These are phyloP conservation scores for Ictidomys tridecemlineatus DNA, from an alignment of 2,113 vertebrate species.

Conservation along the genomic window DNA sequence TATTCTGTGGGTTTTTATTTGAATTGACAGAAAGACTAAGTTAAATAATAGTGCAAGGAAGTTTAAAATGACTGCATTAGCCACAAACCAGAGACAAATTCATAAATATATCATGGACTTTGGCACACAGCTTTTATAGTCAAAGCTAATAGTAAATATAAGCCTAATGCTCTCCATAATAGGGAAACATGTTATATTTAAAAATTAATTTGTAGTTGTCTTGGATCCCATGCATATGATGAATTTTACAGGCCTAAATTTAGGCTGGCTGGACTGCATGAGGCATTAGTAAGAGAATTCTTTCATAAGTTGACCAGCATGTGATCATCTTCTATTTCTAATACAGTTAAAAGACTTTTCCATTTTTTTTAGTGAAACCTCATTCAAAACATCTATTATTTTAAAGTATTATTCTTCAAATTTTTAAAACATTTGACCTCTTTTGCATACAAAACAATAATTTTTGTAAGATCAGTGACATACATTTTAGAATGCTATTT, in stretches of 20 bases:
- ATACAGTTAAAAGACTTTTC: background rate
- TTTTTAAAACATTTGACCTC: background rate
- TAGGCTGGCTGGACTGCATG: accelerated
- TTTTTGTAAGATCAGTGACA: background rate
- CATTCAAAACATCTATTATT: background rate
- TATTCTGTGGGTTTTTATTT: background rate
- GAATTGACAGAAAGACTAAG: background rate
- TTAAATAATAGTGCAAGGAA: background rate
- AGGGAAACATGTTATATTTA: background rate
- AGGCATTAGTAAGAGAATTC: background rate
- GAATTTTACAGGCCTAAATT: too few relatives aligned
- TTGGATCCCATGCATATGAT: background rate
- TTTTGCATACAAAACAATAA: background rate
- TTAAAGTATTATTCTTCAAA: background rate
- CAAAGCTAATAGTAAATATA: background rate
- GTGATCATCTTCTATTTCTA: background rate
- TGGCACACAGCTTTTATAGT: background rate
- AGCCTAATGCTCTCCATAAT: background rate
- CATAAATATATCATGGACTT: background rate
- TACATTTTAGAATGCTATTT: background rate
- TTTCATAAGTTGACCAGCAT: background rate
- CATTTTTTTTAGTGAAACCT: background rate
- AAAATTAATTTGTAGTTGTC: background rate
- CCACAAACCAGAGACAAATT: background rate
- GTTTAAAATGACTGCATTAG: background rate